Base-by-base conservation (phyloP, 2,113 vertebrate genomes). In the Psittacus erithacus region DNA sequence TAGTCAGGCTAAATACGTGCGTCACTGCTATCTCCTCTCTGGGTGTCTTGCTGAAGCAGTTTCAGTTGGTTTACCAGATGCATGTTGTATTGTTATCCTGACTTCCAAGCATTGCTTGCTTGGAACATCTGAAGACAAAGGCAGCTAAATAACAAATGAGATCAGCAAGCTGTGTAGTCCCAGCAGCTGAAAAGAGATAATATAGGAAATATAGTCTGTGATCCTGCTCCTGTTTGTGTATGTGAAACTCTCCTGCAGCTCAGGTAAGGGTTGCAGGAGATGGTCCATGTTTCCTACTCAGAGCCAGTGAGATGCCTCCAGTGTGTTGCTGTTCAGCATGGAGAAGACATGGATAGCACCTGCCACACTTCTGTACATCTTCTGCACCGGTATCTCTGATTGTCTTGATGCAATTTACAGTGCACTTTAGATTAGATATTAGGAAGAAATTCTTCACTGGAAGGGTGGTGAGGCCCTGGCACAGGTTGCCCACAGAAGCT, bases 121-220 rank as follows among this genome's bases (percentile, higher is more conserved):
- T 88, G 43, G 1, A 88, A 35, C 55, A 43, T 63, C 80, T 52
- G 50, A 78, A 94, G 88, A 95, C 94, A 95, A 94, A 94, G 43
- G 64, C 82, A 59, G 83, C 86, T 97, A 94, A 91, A 93, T 95
- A 93, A 75, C 60, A 24, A 88, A 90, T 31, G 75, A 31, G 94
- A 86, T 87, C 87, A 94, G 82, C 85, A 69, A 41, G 47, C n/a
- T 71, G 73, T 28, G 59, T 63, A 41, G 92, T 78, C 96, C 73
- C 88, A 80, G 70, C 63, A 86, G 86, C 92, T 88, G 90, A 10
- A 28, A 70, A 39, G 44, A 55, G 60, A 75, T 68, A 44, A 55
- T 46, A 27, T 9, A 82, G 78, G 85, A 88, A 38, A 65, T 41
- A 13, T 1, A 73, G 59, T 4, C 64, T 10, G 44, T 39, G 53